A percentile compares a stretch with the other conserved stretches of the same genome.
These are phyloP conservation scores for Drosophila testacea DNA, from an alignment of 2,888 invertebrate species.

Conservation along the genomic window DNA sequence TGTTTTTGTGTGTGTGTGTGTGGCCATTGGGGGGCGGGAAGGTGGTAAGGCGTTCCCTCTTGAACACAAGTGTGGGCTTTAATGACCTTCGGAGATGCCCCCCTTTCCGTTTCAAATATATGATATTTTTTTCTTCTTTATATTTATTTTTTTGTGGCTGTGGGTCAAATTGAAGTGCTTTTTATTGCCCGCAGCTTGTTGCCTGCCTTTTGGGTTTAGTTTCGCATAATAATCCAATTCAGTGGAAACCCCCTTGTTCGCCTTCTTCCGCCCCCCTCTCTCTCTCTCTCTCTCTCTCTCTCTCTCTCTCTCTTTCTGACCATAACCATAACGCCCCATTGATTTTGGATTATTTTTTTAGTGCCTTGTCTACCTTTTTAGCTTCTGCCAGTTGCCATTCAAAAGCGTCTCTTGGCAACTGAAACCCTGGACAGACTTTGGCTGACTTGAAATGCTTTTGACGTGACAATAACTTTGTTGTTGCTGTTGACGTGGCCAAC, in stretches of 20 bases:
- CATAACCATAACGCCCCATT: slow-evolving; percentile 77
- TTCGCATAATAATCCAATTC: slow-evolving; percentile 79
- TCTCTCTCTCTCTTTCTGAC: slow-evolving; percentile 6
- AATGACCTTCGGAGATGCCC: slow-evolving; percentile 70
- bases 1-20: not conserved
- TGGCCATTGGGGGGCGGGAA: slow-evolving; percentile 2
- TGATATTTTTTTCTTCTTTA: slow-evolving; percentile 27
- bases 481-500: slow-evolving; percentile 44
- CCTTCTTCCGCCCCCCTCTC: not conserved
- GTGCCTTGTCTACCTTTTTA: slow-evolving; percentile 74
- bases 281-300: not conserved
- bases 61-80: slow-evolving; percentile 43
- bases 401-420: slow-evolving; percentile 34
- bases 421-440: slow-evolving; percentile 10
- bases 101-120: slow-evolving; percentile 29
- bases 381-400: slow-evolving; percentile 26
- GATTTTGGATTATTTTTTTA: slow-evolving; percentile 81
- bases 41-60: not conserved
- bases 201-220: slow-evolving; percentile 69
- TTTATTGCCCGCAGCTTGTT: slow-evolving; percentile 79
- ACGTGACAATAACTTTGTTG: slow-evolving; percentile 57
- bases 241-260: slow-evolving; percentile 12
- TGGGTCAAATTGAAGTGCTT: slow-evolving; percentile 79
- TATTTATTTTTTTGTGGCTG: slow-evolving; percentile 41
- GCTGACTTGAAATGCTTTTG: slow-evolving; percentile 43